Evolutionary conservation across 2,113 vertebrate genomes (phyloP).

Genomic region (Machaerirhynchus nigripectus): DNA sequence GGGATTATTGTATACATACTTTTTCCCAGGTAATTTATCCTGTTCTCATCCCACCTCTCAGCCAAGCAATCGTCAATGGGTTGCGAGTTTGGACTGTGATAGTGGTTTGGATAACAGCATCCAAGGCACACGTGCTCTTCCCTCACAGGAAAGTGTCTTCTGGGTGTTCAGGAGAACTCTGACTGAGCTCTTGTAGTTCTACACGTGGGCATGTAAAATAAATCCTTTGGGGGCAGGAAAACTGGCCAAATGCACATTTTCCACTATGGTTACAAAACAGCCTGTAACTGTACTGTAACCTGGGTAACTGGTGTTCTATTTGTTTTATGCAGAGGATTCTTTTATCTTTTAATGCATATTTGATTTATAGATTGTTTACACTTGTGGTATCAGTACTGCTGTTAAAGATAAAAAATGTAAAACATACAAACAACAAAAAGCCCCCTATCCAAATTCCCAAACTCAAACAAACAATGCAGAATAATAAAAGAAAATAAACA

Average conservation of each 20-base stretch:
- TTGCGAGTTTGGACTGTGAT: background rate
- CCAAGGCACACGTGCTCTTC: fast-evolving
- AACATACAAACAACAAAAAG: background rate
- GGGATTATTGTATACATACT: background rate
- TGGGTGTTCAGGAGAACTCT: background rate
- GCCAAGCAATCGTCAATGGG: background rate
- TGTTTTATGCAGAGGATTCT: background rate
- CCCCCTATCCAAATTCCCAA: fast-evolving
- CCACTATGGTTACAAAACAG: background rate
- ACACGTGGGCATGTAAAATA: background rate
- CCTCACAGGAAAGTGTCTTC: background rate
- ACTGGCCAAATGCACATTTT: background rate
- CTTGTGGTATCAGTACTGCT: background rate
- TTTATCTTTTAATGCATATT: background rate
- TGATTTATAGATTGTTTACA: background rate
- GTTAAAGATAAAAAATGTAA: background rate
- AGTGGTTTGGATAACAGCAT: background rate
- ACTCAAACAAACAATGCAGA: background rate
- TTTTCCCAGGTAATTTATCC: background rate
- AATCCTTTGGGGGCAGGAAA: background rate
- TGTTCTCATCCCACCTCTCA: background rate
- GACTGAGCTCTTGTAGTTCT: background rate
- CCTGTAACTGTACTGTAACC: background rate
- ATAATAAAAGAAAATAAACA: background rate
- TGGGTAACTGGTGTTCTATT: background rate